phyloP scores from a whole-genome alignment of 1,140 invertebrate genomes.

The Doryteuthis pealeii region DNA sequence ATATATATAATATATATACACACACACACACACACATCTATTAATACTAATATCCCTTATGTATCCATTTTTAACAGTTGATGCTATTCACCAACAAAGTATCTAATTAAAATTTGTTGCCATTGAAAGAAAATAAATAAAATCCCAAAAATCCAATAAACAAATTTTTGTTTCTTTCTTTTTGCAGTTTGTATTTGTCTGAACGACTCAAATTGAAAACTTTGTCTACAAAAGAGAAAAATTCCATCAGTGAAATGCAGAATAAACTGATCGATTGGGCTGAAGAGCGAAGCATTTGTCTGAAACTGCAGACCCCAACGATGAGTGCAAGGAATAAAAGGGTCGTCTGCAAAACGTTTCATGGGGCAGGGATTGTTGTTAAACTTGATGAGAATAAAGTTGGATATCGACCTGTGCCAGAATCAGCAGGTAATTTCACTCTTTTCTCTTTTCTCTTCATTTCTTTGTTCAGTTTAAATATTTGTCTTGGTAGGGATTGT shows the following conservation, averaged over 20 bases:
- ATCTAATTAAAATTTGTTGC: too few species aligned
- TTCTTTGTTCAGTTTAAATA: neutral
- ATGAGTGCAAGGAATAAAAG: constrained; percentile 70
- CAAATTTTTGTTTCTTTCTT: too few species aligned
- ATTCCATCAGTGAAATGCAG: constrained; percentile 59
- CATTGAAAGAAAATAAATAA: too few species aligned
- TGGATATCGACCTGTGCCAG: constrained; percentile 77
- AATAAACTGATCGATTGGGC: constrained; percentile 70
- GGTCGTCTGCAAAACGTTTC: constrained; percentile 77
- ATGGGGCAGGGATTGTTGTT: constrained; percentile 85
- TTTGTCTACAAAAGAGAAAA: constrained; percentile 23
- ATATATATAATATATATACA: too few species aligned
- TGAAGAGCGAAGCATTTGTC: constrained; percentile 66
- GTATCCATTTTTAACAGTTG: too few species aligned
- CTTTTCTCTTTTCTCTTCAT: neutral
- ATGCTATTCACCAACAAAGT: too few species aligned
- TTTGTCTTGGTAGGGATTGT: neutral
- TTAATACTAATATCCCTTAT: too few species aligned
- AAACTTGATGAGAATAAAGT: constrained; percentile 73
- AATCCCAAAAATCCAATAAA: too few species aligned
- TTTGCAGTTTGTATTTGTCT: constrained; percentile 38
- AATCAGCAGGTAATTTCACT: constrained; percentile 75
- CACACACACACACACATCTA: too few species aligned
- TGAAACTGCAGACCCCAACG: constrained; percentile 66
- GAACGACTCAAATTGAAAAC: constrained; percentile 41